Evolutionary conservation across 2,797 vertebrate genomes (phyloP).

Genomic region (Erpetoichthys calabaricus): DNA sequence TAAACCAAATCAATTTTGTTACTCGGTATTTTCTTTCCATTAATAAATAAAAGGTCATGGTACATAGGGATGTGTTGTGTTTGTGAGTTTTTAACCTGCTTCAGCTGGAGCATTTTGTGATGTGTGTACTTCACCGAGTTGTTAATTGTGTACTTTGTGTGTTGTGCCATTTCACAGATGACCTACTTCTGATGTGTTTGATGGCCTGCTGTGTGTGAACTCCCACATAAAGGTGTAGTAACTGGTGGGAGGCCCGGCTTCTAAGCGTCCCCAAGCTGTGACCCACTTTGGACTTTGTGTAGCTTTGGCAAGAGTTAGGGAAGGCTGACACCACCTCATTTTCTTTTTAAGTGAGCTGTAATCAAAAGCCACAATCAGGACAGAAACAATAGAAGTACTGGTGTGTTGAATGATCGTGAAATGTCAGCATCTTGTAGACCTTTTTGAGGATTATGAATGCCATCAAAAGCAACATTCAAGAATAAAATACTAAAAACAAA

Average conservation of each 20-base stretch:
- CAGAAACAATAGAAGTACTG: too few species aligned
- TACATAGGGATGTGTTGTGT: neutral
- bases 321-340: too few species aligned
- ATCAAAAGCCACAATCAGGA: too few species aligned
- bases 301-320: too few species aligned
- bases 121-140: neutral
- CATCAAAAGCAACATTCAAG: too few species aligned
- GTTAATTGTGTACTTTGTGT: slow-evolving; percentile 1
- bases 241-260: slow-evolving; percentile 14
- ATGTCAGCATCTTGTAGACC: too few species aligned
- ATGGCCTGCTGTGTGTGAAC: slow-evolving; percentile 5
- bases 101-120: neutral
- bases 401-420: too few species aligned
- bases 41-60: slow-evolving; percentile 14
- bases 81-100: neutral
- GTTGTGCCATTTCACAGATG: slow-evolving; percentile 3
- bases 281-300: slow-evolving; percentile 14
- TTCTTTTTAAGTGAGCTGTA: too few species aligned
- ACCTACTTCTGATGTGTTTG: slow-evolving; percentile 11
- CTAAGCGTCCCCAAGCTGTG: slow-evolving; percentile 14
- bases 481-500: too few species aligned
- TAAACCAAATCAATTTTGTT: slow-evolving; percentile 10
- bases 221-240: slow-evolving; percentile 3
- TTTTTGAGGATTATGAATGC: too few species aligned
- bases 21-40: neutral